Base-by-base conservation (phyloP, 2,888 invertebrate genomes). In the Ophion slaviceki region DNA sequence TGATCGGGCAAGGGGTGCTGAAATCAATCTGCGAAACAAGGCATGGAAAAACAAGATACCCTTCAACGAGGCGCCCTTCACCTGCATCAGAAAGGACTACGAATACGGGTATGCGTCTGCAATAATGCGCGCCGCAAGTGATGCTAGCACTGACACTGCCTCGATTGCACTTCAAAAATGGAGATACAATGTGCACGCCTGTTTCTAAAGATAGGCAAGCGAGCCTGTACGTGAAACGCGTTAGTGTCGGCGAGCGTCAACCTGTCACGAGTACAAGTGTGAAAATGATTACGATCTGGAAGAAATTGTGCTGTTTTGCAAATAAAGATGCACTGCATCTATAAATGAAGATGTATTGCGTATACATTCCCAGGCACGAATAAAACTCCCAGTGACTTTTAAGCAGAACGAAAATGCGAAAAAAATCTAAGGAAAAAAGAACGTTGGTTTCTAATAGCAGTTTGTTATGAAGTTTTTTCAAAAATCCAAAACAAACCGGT, bases 71-170 rank as follows among this genome's bases (percentile, higher is more conserved):
- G 17, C 53, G 53, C 53, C 53, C 53, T 53, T 53, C 53, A 5
- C 53, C 17, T 0, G 5, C 5, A 17, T 14, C 3, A 53, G 53
- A 17, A 53, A 53, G 14, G 53, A 17, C 53, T 53, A 17, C 53
- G 11, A 53, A 53, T 53, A 53, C 53, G 53, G 53, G 53, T 14
- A 53, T 17, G 53, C 17, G 14, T 11, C 53, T 14, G 17, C 53
- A 53, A 11, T 53, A 40, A 24, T 45, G 57, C 59, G 67, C 53
- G 68, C 40, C 53, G 45, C 57, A 36, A 62, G 67, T 62, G 32
- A 68, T 36, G 45, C 61, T 53, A 24, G 61, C 53, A 53, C 40
- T 47, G 70, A 53, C 53, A 53, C 40, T 57, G 64, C 57, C 17
- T 17, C 8, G 59, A 32, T 53, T n/a, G n/a, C n/a, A n/a, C 32